Percentiles rank a stretch among this genome's conserved stretches.
phyloP scores from a whole-genome alignment of 2,888 invertebrate species.

The Dynastes hyllus region DNA sequence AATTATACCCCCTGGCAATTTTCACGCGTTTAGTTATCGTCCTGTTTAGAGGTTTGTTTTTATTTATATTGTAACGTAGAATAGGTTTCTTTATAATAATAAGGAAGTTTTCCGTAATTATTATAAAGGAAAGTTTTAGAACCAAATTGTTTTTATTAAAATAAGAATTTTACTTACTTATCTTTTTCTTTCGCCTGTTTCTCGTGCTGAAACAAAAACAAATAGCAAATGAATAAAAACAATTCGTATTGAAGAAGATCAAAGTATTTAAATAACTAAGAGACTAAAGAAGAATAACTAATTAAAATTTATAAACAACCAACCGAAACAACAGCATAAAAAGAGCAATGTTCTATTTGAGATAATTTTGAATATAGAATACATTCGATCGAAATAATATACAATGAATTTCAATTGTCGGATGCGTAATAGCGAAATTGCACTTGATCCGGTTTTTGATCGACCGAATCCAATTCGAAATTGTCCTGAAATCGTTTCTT shows the following conservation, averaged over 20 bases:
- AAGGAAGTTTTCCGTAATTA: too few relatives aligned
- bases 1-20: too few relatives aligned
- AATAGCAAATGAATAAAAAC: not conserved
- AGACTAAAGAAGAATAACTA: slow-evolving; percentile 11
- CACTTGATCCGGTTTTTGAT: not conserved
- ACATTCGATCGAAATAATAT: not conserved
- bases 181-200: slow-evolving; percentile 40
- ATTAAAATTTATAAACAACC: not conserved
- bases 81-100: too few relatives aligned
- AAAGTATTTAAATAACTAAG: slow-evolving; percentile 54
- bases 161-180: slow-evolving; percentile 38
- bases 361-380: slow-evolving; percentile 27
- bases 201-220: slow-evolving; percentile 51
- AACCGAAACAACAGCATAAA: not conserved
- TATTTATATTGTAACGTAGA: too few relatives aligned
- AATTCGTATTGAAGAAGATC: not conserved
- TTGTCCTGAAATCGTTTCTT: slow-evolving; percentile 45
- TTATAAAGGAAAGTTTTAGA: too few relatives aligned
- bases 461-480: slow-evolving; percentile 39
- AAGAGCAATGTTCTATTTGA: not conserved
- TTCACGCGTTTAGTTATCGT: too few relatives aligned
- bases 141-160: too few relatives aligned
- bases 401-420: not conserved
- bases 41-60: too few relatives aligned
- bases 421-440: slow-evolving; percentile 2